phyloP scores from a whole-genome alignment of 2,113 vertebrate species.

The Centrocercus urophasianus region DNA sequence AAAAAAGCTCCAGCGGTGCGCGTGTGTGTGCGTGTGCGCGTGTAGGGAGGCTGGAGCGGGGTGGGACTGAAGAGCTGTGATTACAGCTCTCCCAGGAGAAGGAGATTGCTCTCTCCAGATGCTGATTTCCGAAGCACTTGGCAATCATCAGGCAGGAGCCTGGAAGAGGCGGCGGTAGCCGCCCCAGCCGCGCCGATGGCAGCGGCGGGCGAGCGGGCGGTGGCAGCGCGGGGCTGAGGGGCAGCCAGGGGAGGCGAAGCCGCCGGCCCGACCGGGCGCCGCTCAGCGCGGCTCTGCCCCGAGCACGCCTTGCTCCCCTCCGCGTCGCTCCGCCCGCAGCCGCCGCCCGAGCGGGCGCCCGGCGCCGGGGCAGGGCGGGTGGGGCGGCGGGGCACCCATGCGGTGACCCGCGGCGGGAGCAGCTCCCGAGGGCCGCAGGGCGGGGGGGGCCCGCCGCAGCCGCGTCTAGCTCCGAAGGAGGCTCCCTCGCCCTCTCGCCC shows the following conservation, averaged over 20 bases:
- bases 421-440: neutral
- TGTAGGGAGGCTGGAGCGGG: slow-evolving; percentile 69
- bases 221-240: slow-evolving; percentile 22
- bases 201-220: slow-evolving; percentile 28
- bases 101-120: slow-evolving; percentile 81
- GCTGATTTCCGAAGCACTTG: slow-evolving; percentile 79
- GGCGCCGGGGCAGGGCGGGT: neutral
- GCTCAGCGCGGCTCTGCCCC: neutral
- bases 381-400: neutral
- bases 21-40: neutral
- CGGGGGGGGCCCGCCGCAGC: neutral
- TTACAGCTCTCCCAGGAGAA: slow-evolving; percentile 74
- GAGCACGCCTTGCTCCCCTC: neutral
- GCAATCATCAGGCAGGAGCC: slow-evolving; percentile 70
- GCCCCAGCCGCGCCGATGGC: slow-evolving; percentile 39
- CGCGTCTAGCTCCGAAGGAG: neutral
- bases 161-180: slow-evolving; percentile 29
- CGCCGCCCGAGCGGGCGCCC: neutral
- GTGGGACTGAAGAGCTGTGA: slow-evolving; percentile 74
- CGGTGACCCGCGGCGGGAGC: neutral
- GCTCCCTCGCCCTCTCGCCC: neutral
- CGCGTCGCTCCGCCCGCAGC: neutral
- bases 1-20: slow-evolving; percentile 47
- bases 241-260: neutral
- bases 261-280: neutral